phyloP scores from a whole-genome alignment of 2,797 vertebrate genomes.

The Gobionotothen gibberifrons region DNA sequence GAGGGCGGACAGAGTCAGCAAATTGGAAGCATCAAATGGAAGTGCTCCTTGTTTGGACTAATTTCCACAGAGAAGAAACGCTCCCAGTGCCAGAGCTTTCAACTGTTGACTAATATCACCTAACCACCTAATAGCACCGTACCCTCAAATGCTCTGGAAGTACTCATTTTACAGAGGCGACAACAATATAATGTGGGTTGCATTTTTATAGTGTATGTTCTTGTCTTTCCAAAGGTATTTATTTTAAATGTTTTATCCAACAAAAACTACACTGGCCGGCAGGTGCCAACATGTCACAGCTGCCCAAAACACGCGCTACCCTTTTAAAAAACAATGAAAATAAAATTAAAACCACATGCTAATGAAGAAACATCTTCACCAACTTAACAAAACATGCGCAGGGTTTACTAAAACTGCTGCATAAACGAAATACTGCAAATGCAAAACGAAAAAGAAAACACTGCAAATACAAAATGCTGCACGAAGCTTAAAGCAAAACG shows the following conservation, averaged over 20 bases:
- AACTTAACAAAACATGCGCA: too few relatives aligned
- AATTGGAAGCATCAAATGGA: constrained; percentile 50
- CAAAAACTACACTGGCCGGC: too few relatives aligned
- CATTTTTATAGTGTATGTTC: constrained; percentile 5
- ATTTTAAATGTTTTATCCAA: neutral
- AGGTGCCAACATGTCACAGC: too few relatives aligned
- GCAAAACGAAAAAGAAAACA: too few relatives aligned
- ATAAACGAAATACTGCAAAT: too few relatives aligned
- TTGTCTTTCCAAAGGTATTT: constrained; percentile 8
- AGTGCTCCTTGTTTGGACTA: constrained; percentile 47
- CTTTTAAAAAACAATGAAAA: too few relatives aligned
- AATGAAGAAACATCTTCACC: too few relatives aligned
- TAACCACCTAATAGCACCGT: neutral
- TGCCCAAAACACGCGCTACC: too few relatives aligned
- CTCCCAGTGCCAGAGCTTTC: constrained; percentile 49
- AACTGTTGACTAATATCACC: constrained; percentile 31
- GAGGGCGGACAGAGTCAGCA: constrained; percentile 52
- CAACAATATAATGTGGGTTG: neutral
- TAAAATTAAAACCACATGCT: too few relatives aligned
- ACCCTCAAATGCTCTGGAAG: constrained; percentile 24
- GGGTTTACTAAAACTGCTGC: too few relatives aligned
- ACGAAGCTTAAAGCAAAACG: too few relatives aligned
- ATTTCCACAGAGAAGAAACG: constrained; percentile 56
- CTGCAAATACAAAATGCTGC: too few relatives aligned
- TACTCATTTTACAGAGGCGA: constrained; percentile 35